Evolutionary conservation across 2,888 invertebrate genomes (phyloP).

Genomic region (Drosophila mimetica): DNA sequence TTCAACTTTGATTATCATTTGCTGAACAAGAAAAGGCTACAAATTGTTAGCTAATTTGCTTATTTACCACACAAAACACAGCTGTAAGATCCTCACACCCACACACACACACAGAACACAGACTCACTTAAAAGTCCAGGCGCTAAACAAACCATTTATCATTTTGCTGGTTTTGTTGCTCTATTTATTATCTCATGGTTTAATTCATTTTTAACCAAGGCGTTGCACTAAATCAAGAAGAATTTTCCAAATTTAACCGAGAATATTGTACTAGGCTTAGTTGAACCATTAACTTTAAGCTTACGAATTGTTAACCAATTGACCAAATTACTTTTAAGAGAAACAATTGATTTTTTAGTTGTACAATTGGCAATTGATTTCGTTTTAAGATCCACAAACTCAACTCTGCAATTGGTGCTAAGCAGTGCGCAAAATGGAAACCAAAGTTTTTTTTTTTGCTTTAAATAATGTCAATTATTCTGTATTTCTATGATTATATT

Average conservation of each 20-base stretch:
- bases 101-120: conserved; percentile 23
- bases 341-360: conserved; percentile 23
- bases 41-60: conserved; percentile 51
- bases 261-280: conserved; percentile 37
- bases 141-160: conserved; percentile 51
- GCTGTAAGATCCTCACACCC: conserved; percentile 29
- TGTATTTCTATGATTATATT: conserved; percentile 15
- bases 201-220: conserved; percentile 55
- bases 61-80: conserved; percentile 28
- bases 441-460: conserved; percentile 12
- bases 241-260: conserved; percentile 32
- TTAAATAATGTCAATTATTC: conserved; percentile 14
- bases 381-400: conserved; percentile 35
- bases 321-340: conserved; percentile 31
- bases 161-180: conserved; percentile 62
- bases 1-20: conserved; percentile 27
- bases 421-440: conserved; percentile 14
- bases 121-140: conserved; percentile 52
- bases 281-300: conserved; percentile 40
- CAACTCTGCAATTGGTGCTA: conserved; percentile 22
- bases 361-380: conserved; percentile 45
- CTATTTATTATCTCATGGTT: conserved; percentile 13
- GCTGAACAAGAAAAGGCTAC: conserved; percentile 29
- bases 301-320: conserved; percentile 30
- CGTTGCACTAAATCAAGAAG: conserved; percentile 43